Evolutionary conservation across 1,140 invertebrate genomes (phyloP).

Genomic region (Phymastichus coffea): DNA sequence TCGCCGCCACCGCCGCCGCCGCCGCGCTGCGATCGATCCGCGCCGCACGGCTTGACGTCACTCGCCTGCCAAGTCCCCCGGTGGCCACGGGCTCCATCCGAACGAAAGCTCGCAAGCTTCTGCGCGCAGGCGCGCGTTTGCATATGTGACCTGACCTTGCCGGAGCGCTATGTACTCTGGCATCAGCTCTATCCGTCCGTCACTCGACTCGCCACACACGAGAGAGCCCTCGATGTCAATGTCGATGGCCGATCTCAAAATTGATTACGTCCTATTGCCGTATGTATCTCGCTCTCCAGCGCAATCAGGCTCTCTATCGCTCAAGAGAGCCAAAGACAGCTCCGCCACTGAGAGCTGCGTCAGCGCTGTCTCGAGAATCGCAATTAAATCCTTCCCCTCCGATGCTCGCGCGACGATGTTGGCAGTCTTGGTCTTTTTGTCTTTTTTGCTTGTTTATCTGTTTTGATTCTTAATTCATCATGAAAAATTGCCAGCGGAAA

Average conservation of each 20-base stretch:
- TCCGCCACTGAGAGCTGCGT: too few relatives aligned
- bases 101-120: neutral
- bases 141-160: conserved; percentile 6
- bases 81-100: neutral
- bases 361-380: conserved; percentile 21
- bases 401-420: neutral
- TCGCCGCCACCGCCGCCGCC: too few relatives aligned
- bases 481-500: too few relatives aligned
- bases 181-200: too few relatives aligned
- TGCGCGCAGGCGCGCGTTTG: neutral
- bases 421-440: too few relatives aligned
- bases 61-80: conserved; percentile 10
- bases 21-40: too few relatives aligned
- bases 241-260: conserved; percentile 18
- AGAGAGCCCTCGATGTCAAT: conserved; percentile 24
- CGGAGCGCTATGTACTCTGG: too few relatives aligned
- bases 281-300: neutral
- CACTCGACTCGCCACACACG: too few relatives aligned
- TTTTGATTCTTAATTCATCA: too few relatives aligned
- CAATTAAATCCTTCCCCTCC: conserved; percentile 10
- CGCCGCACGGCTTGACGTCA: too few relatives aligned
- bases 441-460: too few relatives aligned
- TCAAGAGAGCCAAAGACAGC: too few relatives aligned
- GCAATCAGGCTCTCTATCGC: neutral
- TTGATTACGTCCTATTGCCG: conserved; percentile 12